Percentiles rank a stretch among this genome's conserved stretches.
Evolutionary conservation across 2,113 vertebrate genomes (phyloP).

Genomic region (Zingel zingel): DNA sequence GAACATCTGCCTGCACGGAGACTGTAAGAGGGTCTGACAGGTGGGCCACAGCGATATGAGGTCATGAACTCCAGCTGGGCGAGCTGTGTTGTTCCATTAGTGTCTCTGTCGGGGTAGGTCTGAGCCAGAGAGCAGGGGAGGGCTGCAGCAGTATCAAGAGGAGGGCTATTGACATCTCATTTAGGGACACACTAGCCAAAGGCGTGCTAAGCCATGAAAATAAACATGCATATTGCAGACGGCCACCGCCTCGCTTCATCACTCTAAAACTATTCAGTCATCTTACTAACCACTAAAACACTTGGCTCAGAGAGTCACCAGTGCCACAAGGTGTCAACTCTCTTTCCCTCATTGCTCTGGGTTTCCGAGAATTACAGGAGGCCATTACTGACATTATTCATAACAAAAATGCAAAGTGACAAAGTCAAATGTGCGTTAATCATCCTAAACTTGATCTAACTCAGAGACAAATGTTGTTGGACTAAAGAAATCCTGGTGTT

Average conservation of each 20-base stretch:
- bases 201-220: conserved; percentile 72
- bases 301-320: conserved; percentile 38
- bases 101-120: conserved; percentile 51
- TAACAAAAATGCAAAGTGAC: conserved; percentile 49
- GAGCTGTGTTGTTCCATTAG: conserved; percentile 72
- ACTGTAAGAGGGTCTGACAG: conserved; percentile 77
- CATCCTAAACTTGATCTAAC: conserved; percentile 9
- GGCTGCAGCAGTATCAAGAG: conserved; percentile 43
- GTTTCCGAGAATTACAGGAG: conserved; percentile 52
- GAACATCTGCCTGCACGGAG: conserved; percentile 76
- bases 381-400: conserved; percentile 32
- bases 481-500: conserved; percentile 33
- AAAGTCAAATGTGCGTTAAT: conserved; percentile 43
- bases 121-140: conserved; percentile 56
- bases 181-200: conserved; percentile 63
- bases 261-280: conserved; percentile 71
- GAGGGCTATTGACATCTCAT: conserved; percentile 71
- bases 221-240: conserved; percentile 76
- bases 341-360: conserved; percentile 7
- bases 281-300: conserved; percentile 52
- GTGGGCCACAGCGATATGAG: conserved; percentile 75
- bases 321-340: conserved; percentile 56
- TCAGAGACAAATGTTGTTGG: conserved; percentile 34
- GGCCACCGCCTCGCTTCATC: conserved; percentile 75
- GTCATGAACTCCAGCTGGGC: conserved; percentile 78